These are phyloP conservation scores for Myathropa florea DNA, from an alignment of 2,888 invertebrate species.

Conservation along the genomic window DNA sequence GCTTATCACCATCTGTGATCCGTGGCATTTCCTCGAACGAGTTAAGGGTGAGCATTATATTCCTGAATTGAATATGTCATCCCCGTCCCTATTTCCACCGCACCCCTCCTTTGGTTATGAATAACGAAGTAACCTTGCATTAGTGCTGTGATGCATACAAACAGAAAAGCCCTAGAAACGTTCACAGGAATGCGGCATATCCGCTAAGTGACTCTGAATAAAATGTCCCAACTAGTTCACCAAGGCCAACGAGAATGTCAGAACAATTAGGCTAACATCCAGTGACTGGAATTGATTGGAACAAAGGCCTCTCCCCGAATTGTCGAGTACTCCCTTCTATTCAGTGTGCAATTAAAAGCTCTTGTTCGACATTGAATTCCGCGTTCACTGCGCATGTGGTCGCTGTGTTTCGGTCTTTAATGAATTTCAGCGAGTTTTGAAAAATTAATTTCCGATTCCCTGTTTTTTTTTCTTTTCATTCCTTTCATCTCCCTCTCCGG, in stretches of 20 bases:
- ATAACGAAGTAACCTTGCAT: neutral
- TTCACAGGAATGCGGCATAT: neutral
- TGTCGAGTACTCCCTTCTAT: neutral
- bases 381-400: neutral
- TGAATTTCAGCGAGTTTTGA: slow-evolving; percentile 1
- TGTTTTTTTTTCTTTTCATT: neutral
- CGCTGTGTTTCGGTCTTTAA: neutral
- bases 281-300: neutral
- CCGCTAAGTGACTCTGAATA: neutral
- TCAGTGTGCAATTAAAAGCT: neutral
- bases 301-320: neutral
- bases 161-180: neutral
- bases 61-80: neutral
- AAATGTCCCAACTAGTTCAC: neutral
- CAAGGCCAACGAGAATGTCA: neutral
- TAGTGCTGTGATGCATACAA: neutral
- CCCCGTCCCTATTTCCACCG: neutral
- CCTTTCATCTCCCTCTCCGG: too few species aligned
- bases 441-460: slow-evolving; percentile 36
- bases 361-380: neutral
- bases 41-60: neutral
- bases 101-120: neutral
- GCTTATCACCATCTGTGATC: too few species aligned
- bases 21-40: neutral
- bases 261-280: neutral